Conservation (phyloP, 2,888 invertebrate genomes). For the Sinopyrophorus schimmeli region DNA sequence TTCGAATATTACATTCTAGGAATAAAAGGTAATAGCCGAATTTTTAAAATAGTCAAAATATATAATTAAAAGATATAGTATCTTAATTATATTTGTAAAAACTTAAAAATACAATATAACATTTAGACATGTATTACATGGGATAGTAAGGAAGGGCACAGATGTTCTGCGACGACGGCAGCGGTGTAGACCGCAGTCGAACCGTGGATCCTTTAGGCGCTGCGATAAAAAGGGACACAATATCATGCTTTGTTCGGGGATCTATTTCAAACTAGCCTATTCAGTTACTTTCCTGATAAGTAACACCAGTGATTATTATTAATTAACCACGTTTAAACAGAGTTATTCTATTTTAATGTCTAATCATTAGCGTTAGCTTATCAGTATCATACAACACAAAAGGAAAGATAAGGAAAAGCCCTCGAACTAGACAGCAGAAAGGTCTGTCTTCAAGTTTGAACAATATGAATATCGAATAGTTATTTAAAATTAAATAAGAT, state of each 20-base stretch:
- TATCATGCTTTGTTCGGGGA: constrained; percentile 46
- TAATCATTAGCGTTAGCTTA: constrained; percentile 43
- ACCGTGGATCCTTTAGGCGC: constrained; percentile 49
- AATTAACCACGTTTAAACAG: constrained; percentile 19
- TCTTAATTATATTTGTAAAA: constrained; percentile 45
- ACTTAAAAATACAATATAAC: constrained; percentile 45
- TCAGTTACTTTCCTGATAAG: constrained; percentile 28
- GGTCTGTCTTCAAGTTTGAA: constrained; percentile 29
- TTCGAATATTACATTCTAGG: constrained; percentile 38
- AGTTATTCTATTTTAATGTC: constrained; percentile 14
- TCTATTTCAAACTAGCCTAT: constrained; percentile 21
- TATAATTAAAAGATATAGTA: constrained; percentile 46
- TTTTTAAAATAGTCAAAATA: constrained; percentile 35
- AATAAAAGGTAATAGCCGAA: constrained; percentile 37
- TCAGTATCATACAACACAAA: constrained; percentile 26
- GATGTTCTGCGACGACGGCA: constrained; percentile 38
- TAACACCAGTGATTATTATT: constrained; percentile 41
- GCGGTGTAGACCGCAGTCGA: constrained; percentile 33
- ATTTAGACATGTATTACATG: constrained; percentile 42
- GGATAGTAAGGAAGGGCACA: constrained; percentile 44
- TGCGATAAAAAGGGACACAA: constrained; percentile 48
- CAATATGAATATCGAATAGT: constrained; percentile 11
- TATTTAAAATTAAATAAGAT: too few species aligned
- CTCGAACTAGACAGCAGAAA: constrained; percentile 48
- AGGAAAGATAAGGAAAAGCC: constrained; percentile 54